Evolutionary conservation across 2,888 invertebrate genomes (phyloP).

Genomic region (Calephelis perditalis): DNA sequence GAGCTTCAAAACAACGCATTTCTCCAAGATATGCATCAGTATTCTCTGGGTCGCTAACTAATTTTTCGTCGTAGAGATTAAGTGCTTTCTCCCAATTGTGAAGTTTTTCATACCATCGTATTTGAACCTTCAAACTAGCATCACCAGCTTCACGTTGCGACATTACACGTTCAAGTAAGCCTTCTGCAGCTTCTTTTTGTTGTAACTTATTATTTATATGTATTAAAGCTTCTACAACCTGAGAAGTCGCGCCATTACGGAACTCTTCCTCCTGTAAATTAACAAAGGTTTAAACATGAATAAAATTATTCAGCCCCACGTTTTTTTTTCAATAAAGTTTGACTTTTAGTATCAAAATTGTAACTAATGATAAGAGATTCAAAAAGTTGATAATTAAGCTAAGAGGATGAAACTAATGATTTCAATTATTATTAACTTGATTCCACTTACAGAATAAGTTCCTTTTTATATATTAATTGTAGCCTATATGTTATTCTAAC

Average conservation of each 20-base stretch:
- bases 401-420: too few species aligned
- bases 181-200: constrained; percentile 98
- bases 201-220: constrained; percentile 98
- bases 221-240: constrained; percentile 95
- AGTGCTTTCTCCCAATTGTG: constrained; percentile 99
- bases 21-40: constrained; percentile 92
- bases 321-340: too few species aligned
- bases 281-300: background rate
- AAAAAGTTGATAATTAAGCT: too few species aligned
- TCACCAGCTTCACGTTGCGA: constrained; percentile 84
- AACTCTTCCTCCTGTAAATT: constrained; percentile 84
- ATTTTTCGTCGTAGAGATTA: constrained; percentile 88
- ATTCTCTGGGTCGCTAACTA: constrained; percentile 81
- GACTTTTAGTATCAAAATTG: too few species aligned
- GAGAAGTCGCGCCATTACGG: constrained; percentile 87
- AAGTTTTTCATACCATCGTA: constrained; percentile 98
- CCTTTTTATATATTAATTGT: too few species aligned
- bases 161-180: constrained; percentile 93
- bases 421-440: too few species aligned
- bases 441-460: too few species aligned
- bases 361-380: too few species aligned
- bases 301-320: too few species aligned
- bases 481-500: too few species aligned
- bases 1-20: constrained; percentile 96
- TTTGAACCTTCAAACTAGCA: constrained; percentile 76